These are phyloP conservation scores for Cherax destructor DNA, from an alignment of 1,140 invertebrate genomes.

Conservation along the genomic window DNA sequence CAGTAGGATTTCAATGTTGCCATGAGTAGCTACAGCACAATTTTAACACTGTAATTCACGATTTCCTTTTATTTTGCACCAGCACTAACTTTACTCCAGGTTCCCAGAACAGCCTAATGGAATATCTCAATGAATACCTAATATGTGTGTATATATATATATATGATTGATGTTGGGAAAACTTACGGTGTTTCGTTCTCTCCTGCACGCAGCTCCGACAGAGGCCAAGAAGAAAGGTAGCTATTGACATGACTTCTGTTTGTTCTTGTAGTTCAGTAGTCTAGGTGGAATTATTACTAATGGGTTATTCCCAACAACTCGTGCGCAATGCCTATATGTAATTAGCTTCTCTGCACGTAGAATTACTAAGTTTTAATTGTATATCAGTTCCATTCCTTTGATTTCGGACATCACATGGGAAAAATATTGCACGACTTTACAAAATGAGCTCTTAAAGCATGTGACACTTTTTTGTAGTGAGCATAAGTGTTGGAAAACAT, in stretches of 20 bases:
- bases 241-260: conserved; percentile 10
- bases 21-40: not conserved
- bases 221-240: conserved; percentile 55
- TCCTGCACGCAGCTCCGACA: conserved; percentile 54
- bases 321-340: not conserved
- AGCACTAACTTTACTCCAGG: not conserved
- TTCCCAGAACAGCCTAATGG: not conserved
- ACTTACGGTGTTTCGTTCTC: not conserved
- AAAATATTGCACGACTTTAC: not conserved
- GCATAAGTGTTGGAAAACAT: not conserved
- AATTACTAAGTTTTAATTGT: not conserved
- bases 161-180: not conserved
- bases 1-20: not conserved
- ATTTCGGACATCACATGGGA: not conserved
- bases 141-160: not conserved
- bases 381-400: not conserved
- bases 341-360: conserved; percentile 4
- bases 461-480: not conserved
- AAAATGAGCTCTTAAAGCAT: not conserved
- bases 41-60: too few species aligned
- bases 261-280: not conserved
- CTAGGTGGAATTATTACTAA: not conserved
- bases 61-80: not conserved
- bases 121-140: not conserved
- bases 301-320: not conserved